Conservation (phyloP, 1,140 invertebrate species). For the Oryzaephilus surinamensis region DNA sequence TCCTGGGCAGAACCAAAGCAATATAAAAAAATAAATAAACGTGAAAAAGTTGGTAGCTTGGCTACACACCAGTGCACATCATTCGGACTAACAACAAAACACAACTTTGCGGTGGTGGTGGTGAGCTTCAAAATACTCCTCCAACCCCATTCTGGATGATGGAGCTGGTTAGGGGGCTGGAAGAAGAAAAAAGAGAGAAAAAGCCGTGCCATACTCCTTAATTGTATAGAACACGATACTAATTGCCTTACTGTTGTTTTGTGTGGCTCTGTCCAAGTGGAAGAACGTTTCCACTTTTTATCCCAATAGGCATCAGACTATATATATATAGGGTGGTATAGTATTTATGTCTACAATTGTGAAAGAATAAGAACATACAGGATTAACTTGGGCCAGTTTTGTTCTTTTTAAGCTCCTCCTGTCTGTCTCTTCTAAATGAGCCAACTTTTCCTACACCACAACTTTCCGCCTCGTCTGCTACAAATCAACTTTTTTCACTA, state of each 20-base stretch:
- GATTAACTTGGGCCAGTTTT: conserved; percentile 29
- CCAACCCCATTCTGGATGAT: no score
- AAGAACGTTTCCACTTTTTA: conserved; percentile 20
- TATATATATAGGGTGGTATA: conserved; percentile 1
- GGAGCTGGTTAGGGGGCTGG: no score
- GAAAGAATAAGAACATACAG: conserved; percentile 31
- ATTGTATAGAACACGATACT: conserved; percentile 36
- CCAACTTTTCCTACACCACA: no score
- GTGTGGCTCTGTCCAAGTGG: conserved; percentile 30
- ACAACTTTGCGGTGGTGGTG: no score
- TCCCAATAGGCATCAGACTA: conserved; percentile 16
- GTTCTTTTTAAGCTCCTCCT: conserved; percentile 12
- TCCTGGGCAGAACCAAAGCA: no score
- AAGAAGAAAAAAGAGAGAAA: conserved; percentile 11
- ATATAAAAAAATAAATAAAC: no score
- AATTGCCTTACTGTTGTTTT: conserved; percentile 35
- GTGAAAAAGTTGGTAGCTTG: no score
- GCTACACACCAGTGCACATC: no score
- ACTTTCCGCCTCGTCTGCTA: conserved; percentile 31
- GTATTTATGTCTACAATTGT: conserved; percentile 29
- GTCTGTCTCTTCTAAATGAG: conserved; percentile 32
- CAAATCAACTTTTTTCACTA: conserved; percentile 33
- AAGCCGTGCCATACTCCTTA: conserved; percentile 25
- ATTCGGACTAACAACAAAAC: no score
- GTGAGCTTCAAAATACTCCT: no score